These are phyloP conservation scores for Elaphurus davidianus DNA, from an alignment of 2,113 vertebrate species.

Conservation along the genomic window DNA sequence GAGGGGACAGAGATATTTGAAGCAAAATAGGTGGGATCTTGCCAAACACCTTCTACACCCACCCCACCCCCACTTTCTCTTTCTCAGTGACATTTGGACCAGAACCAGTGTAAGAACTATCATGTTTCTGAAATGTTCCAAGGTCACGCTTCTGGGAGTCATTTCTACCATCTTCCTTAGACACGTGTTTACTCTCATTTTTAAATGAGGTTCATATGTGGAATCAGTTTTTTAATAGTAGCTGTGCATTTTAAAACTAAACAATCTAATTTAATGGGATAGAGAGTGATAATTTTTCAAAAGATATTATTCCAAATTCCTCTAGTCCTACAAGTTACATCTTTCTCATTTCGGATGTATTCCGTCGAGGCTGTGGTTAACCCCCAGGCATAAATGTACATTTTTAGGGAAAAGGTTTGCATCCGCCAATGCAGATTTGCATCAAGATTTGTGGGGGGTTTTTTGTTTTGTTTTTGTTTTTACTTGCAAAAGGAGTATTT, in stretches of 20 bases:
- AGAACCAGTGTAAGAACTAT: not conserved
- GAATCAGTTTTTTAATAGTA: not conserved
- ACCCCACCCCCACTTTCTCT: not conserved
- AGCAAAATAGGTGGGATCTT: conserved; percentile 8
- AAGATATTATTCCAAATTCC: conserved; percentile 28
- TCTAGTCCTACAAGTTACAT: conserved; percentile 1
- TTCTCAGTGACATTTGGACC: not conserved
- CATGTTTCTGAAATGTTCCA: conserved; percentile 8
- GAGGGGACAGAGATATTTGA: not conserved
- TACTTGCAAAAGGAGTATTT: not conserved
- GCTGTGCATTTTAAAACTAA: conserved; percentile 16
- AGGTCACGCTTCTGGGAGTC: not conserved
- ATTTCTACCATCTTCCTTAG: not conserved
- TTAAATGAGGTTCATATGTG: not conserved
- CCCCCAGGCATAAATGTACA: conserved; percentile 50
- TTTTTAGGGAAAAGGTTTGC: conserved; percentile 22
- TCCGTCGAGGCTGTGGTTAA: conserved; percentile 46
- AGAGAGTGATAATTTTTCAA: conserved; percentile 28
- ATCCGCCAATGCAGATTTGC: conserved; percentile 46
- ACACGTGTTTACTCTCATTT: not conserved
- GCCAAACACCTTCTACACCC: not conserved
- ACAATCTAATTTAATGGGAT: conserved; percentile 13
- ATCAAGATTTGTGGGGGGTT: not conserved
- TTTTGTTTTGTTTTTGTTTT: not conserved
- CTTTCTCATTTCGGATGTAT: conserved; percentile 42